phyloP scores from a whole-genome alignment of 2,888 invertebrate genomes.

The Malthinus flaveolus region DNA sequence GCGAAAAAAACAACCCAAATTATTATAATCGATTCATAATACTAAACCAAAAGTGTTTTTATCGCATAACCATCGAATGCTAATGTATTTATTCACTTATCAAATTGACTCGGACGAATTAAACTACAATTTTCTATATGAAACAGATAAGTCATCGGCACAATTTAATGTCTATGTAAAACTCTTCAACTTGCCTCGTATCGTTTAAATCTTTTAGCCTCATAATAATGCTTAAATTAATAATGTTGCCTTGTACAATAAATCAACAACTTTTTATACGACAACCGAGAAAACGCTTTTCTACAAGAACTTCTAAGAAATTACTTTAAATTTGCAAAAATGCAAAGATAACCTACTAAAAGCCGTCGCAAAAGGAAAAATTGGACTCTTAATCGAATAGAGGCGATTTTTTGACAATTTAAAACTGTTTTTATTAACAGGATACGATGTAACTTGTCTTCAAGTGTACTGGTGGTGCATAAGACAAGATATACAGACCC shows the following conservation, averaged over 20 bases:
- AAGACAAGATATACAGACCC: conserved; percentile 19
- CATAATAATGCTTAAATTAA: conserved; percentile 5
- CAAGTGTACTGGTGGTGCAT: conserved; percentile 21
- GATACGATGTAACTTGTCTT: conserved; percentile 26
- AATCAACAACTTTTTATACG: neutral
- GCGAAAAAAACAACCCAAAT: conserved; percentile 1
- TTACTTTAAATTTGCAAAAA: no score
- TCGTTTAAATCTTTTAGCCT: conserved; percentile 4
- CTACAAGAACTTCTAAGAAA: no score
- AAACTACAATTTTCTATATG: neutral
- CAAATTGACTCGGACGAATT: conserved; percentile 4
- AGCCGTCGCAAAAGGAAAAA: no score
- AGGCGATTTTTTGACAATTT: conserved; percentile 6
- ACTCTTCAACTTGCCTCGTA: neutral
- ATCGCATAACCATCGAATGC: conserved; percentile 3
- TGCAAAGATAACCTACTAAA: no score
- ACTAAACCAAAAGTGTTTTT: conserved; percentile 2
- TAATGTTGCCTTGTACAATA: neutral
- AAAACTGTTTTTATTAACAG: conserved; percentile 27
- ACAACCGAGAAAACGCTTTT: no score
- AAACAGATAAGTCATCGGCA: conserved; percentile 3
- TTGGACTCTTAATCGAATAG: neutral
- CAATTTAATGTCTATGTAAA: neutral
- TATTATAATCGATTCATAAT: conserved; percentile 7
- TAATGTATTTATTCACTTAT: conserved; percentile 2